phyloP scores from a whole-genome alignment of 2,113 vertebrate species.

The Caranx melampygus region DNA sequence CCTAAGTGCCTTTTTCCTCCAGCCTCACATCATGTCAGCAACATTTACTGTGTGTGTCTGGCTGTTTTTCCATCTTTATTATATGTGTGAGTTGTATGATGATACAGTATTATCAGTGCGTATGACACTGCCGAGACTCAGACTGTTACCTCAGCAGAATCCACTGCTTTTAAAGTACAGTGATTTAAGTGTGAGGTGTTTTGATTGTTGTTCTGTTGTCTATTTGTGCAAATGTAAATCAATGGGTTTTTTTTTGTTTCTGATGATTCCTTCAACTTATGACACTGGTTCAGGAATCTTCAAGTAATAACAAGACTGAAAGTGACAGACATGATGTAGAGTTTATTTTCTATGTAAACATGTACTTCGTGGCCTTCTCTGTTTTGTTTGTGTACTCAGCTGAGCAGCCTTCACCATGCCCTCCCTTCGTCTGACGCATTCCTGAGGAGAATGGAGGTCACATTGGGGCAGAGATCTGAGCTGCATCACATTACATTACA shows the following conservation, averaged over 20 bases:
- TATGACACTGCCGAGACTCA: background rate
- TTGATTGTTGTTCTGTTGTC: background rate
- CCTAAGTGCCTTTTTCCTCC: background rate
- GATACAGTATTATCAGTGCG: background rate
- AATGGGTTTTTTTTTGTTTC: too few species aligned
- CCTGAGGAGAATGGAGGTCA: background rate
- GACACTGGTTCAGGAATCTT: background rate
- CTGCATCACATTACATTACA: background rate
- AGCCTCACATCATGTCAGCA: constrained; percentile 2
- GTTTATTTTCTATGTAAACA: constrained; percentile 11
- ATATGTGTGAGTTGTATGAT: background rate
- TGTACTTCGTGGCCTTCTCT: background rate
- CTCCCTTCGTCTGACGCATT: constrained; percentile 1
- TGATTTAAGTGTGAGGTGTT: background rate
- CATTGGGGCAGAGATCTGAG: background rate
- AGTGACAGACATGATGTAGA: background rate
- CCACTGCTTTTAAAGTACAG: background rate
- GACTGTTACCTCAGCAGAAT: background rate
- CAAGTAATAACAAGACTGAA: background rate
- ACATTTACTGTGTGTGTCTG: background rate
- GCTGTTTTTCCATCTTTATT: background rate
- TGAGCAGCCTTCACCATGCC: constrained; percentile 17
- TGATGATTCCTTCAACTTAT: background rate
- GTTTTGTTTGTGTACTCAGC: constrained; percentile 28
- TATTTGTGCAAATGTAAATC: background rate